These are phyloP conservation scores for Marmota flaviventris DNA, from an alignment of 2,113 vertebrate genomes.

Conservation along the genomic window DNA sequence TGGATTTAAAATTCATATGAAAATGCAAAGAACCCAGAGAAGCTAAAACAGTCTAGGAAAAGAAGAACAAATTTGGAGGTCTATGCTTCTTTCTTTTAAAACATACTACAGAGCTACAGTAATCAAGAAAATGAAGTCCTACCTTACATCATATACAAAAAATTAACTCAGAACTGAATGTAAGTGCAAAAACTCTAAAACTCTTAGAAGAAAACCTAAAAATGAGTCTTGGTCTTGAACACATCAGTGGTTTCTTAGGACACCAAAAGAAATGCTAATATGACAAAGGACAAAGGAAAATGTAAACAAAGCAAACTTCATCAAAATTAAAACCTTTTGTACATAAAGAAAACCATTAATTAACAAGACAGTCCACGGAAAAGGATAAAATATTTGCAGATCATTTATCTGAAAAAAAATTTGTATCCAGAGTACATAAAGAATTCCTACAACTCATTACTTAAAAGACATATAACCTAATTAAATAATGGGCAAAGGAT, in stretches of 20 bases:
- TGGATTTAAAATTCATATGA: slow-evolving; percentile 35
- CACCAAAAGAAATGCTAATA: neutral
- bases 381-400: slow-evolving; percentile 34
- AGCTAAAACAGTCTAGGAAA: slow-evolving; percentile 25
- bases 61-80: slow-evolving; percentile 33
- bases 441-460: neutral
- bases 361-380: neutral
- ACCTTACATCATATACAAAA: neutral
- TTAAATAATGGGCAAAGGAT: neutral
- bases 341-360: slow-evolving; percentile 26
- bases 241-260: neutral
- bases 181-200: neutral
- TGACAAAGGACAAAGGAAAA: neutral
- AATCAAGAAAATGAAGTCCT: neutral
- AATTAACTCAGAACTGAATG: slow-evolving; percentile 28
- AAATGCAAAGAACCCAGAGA: neutral
- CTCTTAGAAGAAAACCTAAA: slow-evolving; percentile 4
- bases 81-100: slow-evolving; percentile 45
- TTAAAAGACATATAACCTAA: neutral
- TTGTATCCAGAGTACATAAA: neutral
- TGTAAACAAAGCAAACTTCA: neutral
- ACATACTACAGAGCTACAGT: slow-evolving; percentile 4
- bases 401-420: neutral
- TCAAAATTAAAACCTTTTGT: neutral
- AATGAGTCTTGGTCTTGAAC: neutral